Evolutionary conservation across 2,888 invertebrate genomes (phyloP), one percentile per base, ranked within the genome.

Genomic region (Aproaerema taeniolella): DNA sequence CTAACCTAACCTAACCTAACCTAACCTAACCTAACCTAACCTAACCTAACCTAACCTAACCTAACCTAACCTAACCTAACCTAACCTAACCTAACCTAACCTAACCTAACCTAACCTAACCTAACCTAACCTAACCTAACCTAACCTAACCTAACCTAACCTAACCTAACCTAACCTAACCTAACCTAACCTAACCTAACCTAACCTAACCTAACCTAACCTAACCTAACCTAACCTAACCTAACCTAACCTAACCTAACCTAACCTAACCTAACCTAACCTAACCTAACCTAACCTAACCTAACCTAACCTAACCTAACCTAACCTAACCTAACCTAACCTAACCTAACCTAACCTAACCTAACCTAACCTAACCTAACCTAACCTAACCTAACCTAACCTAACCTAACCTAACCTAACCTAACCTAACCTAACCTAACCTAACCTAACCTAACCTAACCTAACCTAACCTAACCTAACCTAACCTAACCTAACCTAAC

Each of bases 11-110:
- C 46, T 43, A 43, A 45, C 45, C 47, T 44, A 47, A 47, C 47
- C 47, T 47, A 47, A 47, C 47, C 47, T 47, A 47, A 47, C 47
- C 47, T 47, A 47, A 47, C 47, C 47, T 47, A 47, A 47, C 47
- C 47, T 44, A 44, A 44, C 47, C 47, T 47, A 44, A 44, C 47
- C 47, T 44, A 44, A 45, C 45, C 45, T 42, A 47, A 44, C 44
- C 47, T 44, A 47, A 47, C 47, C 41, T 41, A 41, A 41, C 45
- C 41, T 45, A 45, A 41, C 45, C 41, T 45, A 45, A 41, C 45
- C 41, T 45, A 45, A 41, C 41, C 41, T 41, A 45, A 41, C 45
- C 41, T 41, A 45, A 45, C 41, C 45, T 41, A 45, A 45, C 41
- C 41, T 41, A 45, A 45, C 41, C 41, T 41, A 45, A 45, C 41